Percentiles rank a stretch among this genome's conserved stretches.
Evolutionary conservation across 2,888 invertebrate genomes (phyloP).

Genomic region (Gibbula magus): DNA sequence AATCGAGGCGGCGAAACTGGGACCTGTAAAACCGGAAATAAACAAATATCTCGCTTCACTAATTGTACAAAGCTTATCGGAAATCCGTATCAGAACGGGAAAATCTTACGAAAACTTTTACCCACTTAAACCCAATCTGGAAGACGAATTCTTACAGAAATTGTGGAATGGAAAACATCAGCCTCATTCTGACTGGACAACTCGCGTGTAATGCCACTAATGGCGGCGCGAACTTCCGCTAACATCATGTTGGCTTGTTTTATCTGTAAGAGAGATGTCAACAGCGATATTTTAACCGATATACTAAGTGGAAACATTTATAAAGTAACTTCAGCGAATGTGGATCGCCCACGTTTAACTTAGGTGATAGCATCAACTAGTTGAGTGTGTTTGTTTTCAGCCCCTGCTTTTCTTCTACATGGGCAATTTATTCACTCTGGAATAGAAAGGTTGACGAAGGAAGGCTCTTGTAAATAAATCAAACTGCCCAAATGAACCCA

Average conservation of each 20-base stretch:
- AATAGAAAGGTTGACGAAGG: too few species aligned
- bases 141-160: too few species aligned
- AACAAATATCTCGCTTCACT: neutral
- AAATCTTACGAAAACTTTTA: slow-evolving; percentile 9
- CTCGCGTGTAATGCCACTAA: neutral
- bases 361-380: neutral
- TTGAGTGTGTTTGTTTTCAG: too few species aligned
- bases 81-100: neutral
- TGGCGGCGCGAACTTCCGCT: neutral
- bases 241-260: neutral
- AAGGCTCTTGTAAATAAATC: too few species aligned
- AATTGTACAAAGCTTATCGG: neutral
- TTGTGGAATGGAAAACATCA: too few species aligned
- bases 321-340: neutral
- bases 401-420: too few species aligned
- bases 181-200: neutral
- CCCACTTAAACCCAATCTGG: neutral
- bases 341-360: neutral
- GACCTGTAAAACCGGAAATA: neutral
- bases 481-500: too few species aligned
- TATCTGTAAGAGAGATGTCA: neutral
- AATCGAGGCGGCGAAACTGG: neutral
- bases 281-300: neutral
- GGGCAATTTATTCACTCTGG: too few species aligned
- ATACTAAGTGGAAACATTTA: neutral